These are phyloP conservation scores for Terrapene triunguis DNA, from an alignment of 2,113 vertebrate species.

Conservation along the genomic window DNA sequence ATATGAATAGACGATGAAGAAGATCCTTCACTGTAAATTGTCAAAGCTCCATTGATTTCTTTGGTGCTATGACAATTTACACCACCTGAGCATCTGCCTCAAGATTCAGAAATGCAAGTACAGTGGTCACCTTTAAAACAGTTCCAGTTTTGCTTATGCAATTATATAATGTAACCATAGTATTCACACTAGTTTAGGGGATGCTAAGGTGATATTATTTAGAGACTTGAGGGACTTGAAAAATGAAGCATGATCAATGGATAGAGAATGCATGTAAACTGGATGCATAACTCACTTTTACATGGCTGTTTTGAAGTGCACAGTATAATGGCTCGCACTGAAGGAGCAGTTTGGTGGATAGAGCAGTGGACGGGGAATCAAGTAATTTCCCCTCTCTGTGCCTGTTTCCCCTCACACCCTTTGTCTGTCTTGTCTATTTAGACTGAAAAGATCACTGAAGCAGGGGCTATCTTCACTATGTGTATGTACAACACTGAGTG, in stretches of 20 bases:
- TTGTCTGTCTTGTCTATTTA: background rate
- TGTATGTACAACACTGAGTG: background rate
- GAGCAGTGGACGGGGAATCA: background rate
- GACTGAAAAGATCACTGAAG: background rate
- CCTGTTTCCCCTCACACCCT: background rate
- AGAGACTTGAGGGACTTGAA: background rate
- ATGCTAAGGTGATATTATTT: background rate
- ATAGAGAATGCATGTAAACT: background rate
- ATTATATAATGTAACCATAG: background rate
- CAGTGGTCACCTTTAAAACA: background rate
- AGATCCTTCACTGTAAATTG: background rate
- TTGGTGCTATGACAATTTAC: background rate
- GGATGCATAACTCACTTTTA: background rate
- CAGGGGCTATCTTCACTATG: background rate
- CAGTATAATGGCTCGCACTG: background rate
- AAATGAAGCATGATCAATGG: background rate
- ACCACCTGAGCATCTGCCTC: background rate
- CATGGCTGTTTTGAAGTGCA: background rate
- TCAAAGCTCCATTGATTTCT: background rate
- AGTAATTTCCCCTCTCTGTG: background rate
- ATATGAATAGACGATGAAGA: background rate
- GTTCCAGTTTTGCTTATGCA: background rate
- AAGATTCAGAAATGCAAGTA: background rate
- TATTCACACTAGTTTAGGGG: background rate
- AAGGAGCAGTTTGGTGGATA: background rate